Percentiles rank a stretch among this genome's conserved stretches.
These are phyloP conservation scores for Hephaestus fuliginosus DNA, from an alignment of 2,797 vertebrate species.

Conservation along the genomic window DNA sequence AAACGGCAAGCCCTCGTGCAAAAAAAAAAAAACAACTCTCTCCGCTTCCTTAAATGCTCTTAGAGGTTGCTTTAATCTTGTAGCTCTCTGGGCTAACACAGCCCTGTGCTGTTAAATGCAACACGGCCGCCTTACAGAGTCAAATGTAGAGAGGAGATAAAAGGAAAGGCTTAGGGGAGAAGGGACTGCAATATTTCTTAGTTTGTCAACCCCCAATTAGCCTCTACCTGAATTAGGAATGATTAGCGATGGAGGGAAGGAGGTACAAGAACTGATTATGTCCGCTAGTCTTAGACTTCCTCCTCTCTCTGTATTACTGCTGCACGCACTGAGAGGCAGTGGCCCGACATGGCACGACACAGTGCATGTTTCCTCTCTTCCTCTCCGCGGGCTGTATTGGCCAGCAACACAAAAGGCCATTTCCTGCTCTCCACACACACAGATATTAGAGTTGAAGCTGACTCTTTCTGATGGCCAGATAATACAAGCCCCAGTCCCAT, in stretches of 20 bases:
- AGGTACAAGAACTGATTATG: conserved; percentile 28
- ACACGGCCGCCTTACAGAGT: conserved; percentile 74
- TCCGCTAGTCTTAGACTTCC: conserved; percentile 16
- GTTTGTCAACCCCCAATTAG: conserved; percentile 15
- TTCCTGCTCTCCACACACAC: conserved; percentile 70
- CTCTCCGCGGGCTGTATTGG: conserved; percentile 70
- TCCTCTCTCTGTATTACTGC: conserved; percentile 29
- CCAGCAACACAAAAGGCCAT: conserved; percentile 69
- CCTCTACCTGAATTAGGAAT: conserved; percentile 28
- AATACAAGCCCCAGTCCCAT: conserved; percentile 63
- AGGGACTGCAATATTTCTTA: conserved; percentile 17
- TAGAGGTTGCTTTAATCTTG: conserved; percentile 89
- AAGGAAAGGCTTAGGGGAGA: conserved; percentile 2
- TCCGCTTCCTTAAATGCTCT: conserved; percentile 83
- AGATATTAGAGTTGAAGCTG: conserved; percentile 73
- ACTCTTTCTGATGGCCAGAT: conserved; percentile 75
- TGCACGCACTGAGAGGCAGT: conserved; percentile 44
- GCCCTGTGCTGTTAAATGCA: conserved; percentile 81
- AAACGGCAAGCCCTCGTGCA: conserved; percentile 67
- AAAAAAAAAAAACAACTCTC: conserved; percentile 67
- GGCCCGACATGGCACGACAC: conserved; percentile 53
- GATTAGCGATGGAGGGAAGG: conserved; percentile 8
- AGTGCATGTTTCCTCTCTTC: conserved; percentile 62
- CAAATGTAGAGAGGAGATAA: conserved; percentile 26
- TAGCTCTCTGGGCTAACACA: conserved; percentile 85